Percentiles rank a stretch among this genome's conserved stretches.
These are phyloP conservation scores for Parapristionchus giblindavisi DNA, from an alignment of 2,888 invertebrate genomes.

Conservation along the genomic window DNA sequence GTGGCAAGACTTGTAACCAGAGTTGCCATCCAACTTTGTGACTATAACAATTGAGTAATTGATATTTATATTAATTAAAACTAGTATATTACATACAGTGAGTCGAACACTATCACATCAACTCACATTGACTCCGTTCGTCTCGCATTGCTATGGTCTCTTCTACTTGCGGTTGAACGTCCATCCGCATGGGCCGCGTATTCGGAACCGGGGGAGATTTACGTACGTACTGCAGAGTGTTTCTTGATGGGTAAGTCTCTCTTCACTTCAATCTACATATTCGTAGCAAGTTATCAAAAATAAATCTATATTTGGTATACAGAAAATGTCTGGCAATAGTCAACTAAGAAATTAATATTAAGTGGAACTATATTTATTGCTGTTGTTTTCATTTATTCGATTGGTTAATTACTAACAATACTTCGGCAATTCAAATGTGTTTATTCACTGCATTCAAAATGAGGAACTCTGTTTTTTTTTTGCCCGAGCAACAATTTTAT, in stretches of 20 bases:
- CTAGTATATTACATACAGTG: not conserved
- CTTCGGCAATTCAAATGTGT: too few species aligned
- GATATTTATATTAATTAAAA: too few species aligned
- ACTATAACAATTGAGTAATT: not conserved
- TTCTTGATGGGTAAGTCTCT: slow-evolving; percentile 54
- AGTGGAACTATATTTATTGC: not conserved
- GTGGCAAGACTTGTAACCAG: not conserved
- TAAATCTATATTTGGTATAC: too few species aligned
- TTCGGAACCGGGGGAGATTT: slow-evolving; percentile 56
- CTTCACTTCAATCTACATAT: not conserved
- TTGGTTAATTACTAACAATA: not conserved
- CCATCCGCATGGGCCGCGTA: slow-evolving; percentile 53
- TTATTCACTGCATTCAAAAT: too few species aligned
- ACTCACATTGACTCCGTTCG: slow-evolving; percentile 65
- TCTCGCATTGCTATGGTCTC: slow-evolving; percentile 60
- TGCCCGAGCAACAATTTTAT: too few species aligned
- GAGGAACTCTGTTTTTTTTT: too few species aligned
- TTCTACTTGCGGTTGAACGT: slow-evolving; percentile 49
- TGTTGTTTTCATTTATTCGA: not conserved
- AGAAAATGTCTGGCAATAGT: too few species aligned
- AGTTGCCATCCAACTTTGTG: not conserved
- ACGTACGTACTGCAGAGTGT: slow-evolving; percentile 55
- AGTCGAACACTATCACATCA: not conserved
- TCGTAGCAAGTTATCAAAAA: too few species aligned
- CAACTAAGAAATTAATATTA: too few species aligned